A percentile compares a stretch with the other conserved stretches of the same genome.
Evolutionary conservation across 2,797 vertebrate genomes (phyloP).

Genomic region (Mareca strepera): DNA sequence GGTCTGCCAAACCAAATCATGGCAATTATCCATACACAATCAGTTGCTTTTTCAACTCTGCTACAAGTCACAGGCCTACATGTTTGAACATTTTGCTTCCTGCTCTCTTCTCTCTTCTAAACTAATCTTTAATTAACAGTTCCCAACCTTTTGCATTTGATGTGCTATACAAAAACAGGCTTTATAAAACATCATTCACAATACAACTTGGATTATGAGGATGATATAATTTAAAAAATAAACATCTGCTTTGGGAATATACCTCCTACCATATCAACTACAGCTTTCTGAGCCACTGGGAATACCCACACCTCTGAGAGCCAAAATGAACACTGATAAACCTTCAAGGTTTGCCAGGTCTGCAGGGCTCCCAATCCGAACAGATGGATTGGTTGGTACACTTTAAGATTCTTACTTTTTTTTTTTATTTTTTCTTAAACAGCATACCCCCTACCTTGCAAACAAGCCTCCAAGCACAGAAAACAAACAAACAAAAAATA

Average conservation of each 20-base stretch:
- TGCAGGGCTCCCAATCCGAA: constrained; percentile 29
- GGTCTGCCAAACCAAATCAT: constrained; percentile 17
- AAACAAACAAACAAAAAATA: constrained; percentile 74
- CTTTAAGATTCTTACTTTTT: constrained; percentile 6
- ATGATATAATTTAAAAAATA: constrained; percentile 20
- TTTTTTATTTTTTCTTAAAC: not conserved
- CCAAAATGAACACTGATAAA: constrained; percentile 35
- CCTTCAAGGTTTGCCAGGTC: constrained; percentile 46
- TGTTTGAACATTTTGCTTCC: not conserved
- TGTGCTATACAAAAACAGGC: not conserved
- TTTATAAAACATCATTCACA: not conserved
- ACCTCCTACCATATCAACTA: not conserved
- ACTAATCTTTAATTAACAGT: constrained; percentile 1
- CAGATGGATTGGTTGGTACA: constrained; percentile 21
- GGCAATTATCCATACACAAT: constrained; percentile 58
- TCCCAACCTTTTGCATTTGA: not conserved
- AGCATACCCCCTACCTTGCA: constrained; percentile 72
- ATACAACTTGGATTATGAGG: not conserved
- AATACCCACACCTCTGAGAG: not conserved
- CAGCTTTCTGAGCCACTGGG: not conserved
- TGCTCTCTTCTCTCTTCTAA: constrained; percentile 1
- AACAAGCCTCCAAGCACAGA: constrained; percentile 74
- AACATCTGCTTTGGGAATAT: constrained; percentile 19
- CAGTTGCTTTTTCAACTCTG: constrained; percentile 2
- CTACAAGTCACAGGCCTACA: not conserved